Conservation (phyloP, 2,888 invertebrate species). For the Cosmopolites sordidus region DNA sequence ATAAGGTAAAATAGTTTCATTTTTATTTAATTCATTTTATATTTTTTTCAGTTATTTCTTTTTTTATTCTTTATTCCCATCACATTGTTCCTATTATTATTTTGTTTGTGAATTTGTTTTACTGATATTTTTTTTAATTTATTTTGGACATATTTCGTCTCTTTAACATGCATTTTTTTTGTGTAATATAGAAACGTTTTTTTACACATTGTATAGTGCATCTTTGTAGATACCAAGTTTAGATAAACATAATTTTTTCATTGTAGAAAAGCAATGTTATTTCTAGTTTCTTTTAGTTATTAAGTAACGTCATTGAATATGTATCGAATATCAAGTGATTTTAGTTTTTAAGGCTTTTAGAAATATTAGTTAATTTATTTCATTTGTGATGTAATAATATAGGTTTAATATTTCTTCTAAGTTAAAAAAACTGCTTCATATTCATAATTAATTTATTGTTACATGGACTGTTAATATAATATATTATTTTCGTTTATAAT, state of each 20-base stretch:
- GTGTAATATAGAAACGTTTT: too few relatives aligned
- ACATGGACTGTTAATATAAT: neutral
- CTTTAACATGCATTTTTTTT: too few relatives aligned
- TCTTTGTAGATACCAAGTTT: neutral
- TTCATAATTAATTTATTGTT: too few relatives aligned
- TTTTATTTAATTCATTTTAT: too few relatives aligned
- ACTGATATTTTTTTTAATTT: too few relatives aligned
- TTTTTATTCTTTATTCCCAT: too few relatives aligned
- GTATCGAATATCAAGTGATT: conserved; percentile 46
- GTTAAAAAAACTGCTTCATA: too few relatives aligned
- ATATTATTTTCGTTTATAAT: conserved; percentile 35
- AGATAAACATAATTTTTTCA: conserved; percentile 7
- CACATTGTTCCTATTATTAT: too few relatives aligned
- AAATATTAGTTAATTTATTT: conserved; percentile 41
- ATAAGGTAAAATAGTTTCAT: too few relatives aligned
- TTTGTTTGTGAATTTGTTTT: neutral
- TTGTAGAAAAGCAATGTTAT: conserved; percentile 6
- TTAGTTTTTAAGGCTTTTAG: conserved; percentile 42
- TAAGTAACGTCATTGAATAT: conserved; percentile 43
- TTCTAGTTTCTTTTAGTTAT: conserved; percentile 42
- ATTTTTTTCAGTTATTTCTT: too few relatives aligned
- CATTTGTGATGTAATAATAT: conserved; percentile 40
- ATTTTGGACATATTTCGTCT: too few relatives aligned
- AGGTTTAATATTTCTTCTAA: too few relatives aligned
- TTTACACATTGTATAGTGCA: neutral